phyloP scores from a whole-genome alignment of 2,797 vertebrate species.

The Amblyraja radiata region DNA sequence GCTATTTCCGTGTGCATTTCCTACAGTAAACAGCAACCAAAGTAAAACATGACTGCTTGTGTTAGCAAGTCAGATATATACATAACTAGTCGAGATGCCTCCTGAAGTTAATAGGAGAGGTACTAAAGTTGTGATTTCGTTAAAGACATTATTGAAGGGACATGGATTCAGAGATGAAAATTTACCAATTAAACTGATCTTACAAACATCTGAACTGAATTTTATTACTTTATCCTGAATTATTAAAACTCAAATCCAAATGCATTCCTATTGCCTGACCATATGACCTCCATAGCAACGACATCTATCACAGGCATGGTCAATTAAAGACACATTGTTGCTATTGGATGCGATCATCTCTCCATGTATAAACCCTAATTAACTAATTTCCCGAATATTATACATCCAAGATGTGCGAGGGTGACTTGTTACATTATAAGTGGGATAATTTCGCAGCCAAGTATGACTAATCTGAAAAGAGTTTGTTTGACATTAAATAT shows the following conservation, averaged over 20 bases:
- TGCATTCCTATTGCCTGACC: not conserved
- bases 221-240: not conserved
- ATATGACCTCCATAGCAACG: not conserved
- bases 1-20: not conserved
- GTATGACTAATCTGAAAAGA: not conserved
- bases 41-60: not conserved
- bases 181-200: not conserved
- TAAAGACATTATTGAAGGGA: not conserved
- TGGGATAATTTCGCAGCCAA: not conserved
- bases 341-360: not conserved
- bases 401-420: not conserved
- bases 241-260: not conserved
- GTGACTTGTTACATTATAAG: not conserved
- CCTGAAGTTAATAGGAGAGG: not conserved
- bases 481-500: too few species aligned
- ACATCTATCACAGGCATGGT: not conserved
- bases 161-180: not conserved
- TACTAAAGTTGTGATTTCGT: not conserved
- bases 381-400: not conserved
- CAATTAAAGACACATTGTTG: not conserved
- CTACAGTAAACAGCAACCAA: not conserved
- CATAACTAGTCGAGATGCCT: not conserved
- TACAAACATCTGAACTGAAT: not conserved
- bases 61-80: not conserved
- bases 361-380: not conserved